phyloP scores from a whole-genome alignment of 1,140 invertebrate genomes.

The Planococcus citri region DNA sequence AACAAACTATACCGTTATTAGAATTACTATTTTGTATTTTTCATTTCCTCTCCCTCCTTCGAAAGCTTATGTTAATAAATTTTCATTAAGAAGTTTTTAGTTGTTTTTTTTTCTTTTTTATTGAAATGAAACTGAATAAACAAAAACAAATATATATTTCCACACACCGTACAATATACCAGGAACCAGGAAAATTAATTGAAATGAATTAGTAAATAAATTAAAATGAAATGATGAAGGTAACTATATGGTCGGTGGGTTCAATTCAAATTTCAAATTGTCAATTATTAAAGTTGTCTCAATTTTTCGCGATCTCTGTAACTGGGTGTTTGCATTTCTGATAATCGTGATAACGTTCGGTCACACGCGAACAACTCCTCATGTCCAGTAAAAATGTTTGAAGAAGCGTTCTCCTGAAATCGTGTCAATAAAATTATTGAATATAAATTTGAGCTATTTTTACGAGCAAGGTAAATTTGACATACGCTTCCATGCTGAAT shows the following conservation, averaged over 20 bases:
- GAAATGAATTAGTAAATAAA: not conserved
- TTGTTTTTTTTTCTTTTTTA: no score
- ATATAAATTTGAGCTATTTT: no score
- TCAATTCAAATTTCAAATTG: no score
- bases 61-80: not conserved
- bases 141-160: not conserved
- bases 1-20: not conserved
- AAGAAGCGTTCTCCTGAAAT: constrained; percentile 48
- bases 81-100: not conserved
- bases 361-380: constrained; percentile 97
- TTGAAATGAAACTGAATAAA: not conserved
- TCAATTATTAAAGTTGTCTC: constrained; percentile 5
- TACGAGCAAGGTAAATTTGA: not conserved
- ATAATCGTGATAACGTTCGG: constrained; percentile 77
- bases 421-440: no score
- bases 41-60: not conserved
- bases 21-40: not conserved
- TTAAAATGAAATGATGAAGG: not conserved
- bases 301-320: constrained; percentile 62
- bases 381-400: constrained; percentile 90
- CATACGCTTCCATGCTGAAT: not conserved
- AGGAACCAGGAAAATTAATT: not conserved
- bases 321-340: constrained; percentile 87
- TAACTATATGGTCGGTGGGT: not conserved
- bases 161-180: not conserved